Conservation (phyloP, 2,113 vertebrate species). For the Naja naja region DNA sequence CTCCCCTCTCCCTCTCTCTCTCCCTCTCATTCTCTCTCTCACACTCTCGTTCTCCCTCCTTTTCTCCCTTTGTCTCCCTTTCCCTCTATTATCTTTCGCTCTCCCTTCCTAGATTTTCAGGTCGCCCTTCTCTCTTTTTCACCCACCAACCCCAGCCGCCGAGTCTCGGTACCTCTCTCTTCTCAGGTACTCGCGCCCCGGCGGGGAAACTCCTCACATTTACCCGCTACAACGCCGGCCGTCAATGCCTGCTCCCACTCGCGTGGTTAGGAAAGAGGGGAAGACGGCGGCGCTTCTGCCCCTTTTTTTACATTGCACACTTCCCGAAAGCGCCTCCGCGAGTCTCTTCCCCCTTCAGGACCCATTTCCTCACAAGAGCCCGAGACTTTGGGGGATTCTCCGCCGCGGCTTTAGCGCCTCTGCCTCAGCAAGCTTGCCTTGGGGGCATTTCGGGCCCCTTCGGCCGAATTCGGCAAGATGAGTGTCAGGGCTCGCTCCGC, state of each 20-base stretch:
- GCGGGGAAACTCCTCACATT: slow-evolving; percentile 21
- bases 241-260: slow-evolving; percentile 1
- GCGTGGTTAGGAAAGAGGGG: not conserved
- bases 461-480: not conserved
- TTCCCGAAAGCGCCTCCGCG: too few species aligned
- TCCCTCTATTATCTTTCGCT: not conserved
- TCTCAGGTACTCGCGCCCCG: not conserved
- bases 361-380: not conserved
- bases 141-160: not conserved
- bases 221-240: not conserved
- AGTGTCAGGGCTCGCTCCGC: not conserved
- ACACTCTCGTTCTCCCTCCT: too few species aligned
- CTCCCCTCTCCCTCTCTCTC: too few species aligned
- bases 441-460: not conserved
- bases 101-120: not conserved
- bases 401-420: not conserved
- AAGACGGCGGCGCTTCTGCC: too few species aligned
- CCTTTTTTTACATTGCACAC: not conserved
- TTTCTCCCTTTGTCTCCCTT: not conserved
- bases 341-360: not conserved
- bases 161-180: not conserved
- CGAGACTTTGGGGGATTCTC: not conserved
- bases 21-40: too few species aligned
- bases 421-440: not conserved
- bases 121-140: not conserved